A percentile compares a stretch with the other conserved stretches of the same genome.
phyloP scores from a whole-genome alignment of 2,797 vertebrate species.

The Chelmon rostratus region DNA sequence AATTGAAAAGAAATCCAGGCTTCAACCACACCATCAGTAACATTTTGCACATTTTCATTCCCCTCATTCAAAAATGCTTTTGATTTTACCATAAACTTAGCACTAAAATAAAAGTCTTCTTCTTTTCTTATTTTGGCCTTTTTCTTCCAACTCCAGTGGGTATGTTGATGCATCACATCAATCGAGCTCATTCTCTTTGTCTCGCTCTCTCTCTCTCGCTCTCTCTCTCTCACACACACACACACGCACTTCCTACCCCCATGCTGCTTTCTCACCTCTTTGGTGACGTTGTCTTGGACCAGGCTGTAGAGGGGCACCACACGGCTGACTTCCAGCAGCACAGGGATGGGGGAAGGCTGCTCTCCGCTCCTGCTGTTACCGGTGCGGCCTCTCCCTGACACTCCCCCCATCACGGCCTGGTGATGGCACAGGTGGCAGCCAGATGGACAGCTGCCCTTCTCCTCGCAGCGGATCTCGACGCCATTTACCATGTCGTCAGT shows the following conservation, averaged over 20 bases:
- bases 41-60: not conserved
- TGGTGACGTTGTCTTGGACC: conserved; percentile 96
- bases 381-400: conserved; percentile 59
- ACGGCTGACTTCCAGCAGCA: conserved; percentile 94
- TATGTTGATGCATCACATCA: conserved; percentile 8
- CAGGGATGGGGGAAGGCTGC: conserved; percentile 91
- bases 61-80: not conserved
- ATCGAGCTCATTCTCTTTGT: conserved; percentile 3
- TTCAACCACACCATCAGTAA: not conserved
- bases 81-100: not conserved
- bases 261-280: conserved; percentile 88
- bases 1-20: not conserved
- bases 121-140: not conserved
- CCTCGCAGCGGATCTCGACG: conserved; percentile 96
- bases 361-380: conserved; percentile 85
- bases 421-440: conserved; percentile 95
- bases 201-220: too few species aligned
- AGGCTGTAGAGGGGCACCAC: conserved; percentile 94
- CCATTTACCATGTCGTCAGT: conserved; percentile 94
- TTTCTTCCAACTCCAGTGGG: not conserved
- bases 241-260: conserved; percentile 5
- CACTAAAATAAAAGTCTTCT: not conserved
- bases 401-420: conserved; percentile 69
- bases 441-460: conserved; percentile 94
- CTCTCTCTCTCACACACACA: not conserved